Evolutionary conservation across 1,140 invertebrate species (phyloP), one percentile per base, ranked within the genome.

Genomic region (Dendroctonus valens): DNA sequence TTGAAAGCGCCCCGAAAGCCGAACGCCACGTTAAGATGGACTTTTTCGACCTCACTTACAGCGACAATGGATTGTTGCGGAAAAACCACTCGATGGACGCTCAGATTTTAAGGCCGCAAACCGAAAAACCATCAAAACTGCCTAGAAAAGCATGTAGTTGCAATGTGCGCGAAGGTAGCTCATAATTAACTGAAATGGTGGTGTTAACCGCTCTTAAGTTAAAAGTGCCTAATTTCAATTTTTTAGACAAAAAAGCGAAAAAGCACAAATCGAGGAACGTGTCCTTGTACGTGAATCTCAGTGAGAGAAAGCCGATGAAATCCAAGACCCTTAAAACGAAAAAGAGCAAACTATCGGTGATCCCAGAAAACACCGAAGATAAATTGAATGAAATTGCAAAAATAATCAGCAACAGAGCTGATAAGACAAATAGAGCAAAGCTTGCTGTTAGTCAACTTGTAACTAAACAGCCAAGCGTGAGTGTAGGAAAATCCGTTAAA

Each of bases 321-420:
- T 26, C 52, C 38, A 0, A 66, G 66, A 61, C 6, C n/a, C n/a
- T 41, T 7, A 52, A 57, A 57, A 39, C 52, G 40, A 65, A 62
- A 42, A 65, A 69, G 38, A 55, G 52, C 37, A 69, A 61, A 2
- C 44, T 68, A 7, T 57, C 61, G 5, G 60, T 65, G 6, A 69
- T 69, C 39, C 57, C 65, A 11, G 65, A 67, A 62, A 62, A 50
- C 51, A 57, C 6, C 39, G 59, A 57, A 42, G 53, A 63, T n/a
- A 55, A 51, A 59, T 51, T 41, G 6, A 51, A 37, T 11, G 54
- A 48, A 46, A 49, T 44, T 6, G 44, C 6, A 7, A 38, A 63
- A 52, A 37, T 11, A 7, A 54, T 15, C 6, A n/a, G n/a, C n/a
- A n/a, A n/a, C n/a, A n/a, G n/a, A n/a, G n/a, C n/a, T n/a, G n/a